Conservation (phyloP, 2,888 invertebrate species). For the Cephus pygmeus region DNA sequence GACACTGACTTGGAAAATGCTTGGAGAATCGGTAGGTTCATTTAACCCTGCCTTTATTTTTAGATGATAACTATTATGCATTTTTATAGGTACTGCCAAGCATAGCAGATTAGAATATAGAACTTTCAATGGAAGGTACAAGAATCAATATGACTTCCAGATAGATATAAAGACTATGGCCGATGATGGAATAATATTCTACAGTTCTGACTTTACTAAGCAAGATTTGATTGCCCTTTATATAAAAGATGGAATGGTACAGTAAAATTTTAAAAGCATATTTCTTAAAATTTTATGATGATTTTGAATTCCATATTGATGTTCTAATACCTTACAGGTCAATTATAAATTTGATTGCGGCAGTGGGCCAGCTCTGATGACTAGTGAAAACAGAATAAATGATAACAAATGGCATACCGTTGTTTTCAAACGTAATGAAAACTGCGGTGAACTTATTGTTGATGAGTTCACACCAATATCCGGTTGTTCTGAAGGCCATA, state of each 20-base stretch:
- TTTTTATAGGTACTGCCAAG: slow-evolving; percentile 71
- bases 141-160: slow-evolving; percentile 78
- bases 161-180: slow-evolving; percentile 82
- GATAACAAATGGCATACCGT: slow-evolving; percentile 86
- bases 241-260: slow-evolving; percentile 79
- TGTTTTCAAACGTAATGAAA: slow-evolving; percentile 73
- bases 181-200: slow-evolving; percentile 87
- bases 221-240: slow-evolving; percentile 81
- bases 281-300: neutral
- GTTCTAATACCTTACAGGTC: slow-evolving; percentile 66
- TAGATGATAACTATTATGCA: neutral
- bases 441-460: slow-evolving; percentile 75
- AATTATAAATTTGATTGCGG: slow-evolving; percentile 81
- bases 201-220: slow-evolving; percentile 74
- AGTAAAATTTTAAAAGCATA: slow-evolving; percentile 10
- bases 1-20: slow-evolving; percentile 70
- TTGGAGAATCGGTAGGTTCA: slow-evolving; percentile 72
- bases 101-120: slow-evolving; percentile 81
- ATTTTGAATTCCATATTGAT: neutral
- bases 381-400: slow-evolving; percentile 72
- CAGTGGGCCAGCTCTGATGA: slow-evolving; percentile 71
- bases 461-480: slow-evolving; percentile 71
- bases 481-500: slow-evolving; percentile 68
- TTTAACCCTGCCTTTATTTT: slow-evolving; percentile 7
- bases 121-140: slow-evolving; percentile 69